Percentiles rank a stretch among this genome's conserved stretches.
phyloP scores from a whole-genome alignment of 2,113 vertebrate species.

The Malurus elegans region DNA sequence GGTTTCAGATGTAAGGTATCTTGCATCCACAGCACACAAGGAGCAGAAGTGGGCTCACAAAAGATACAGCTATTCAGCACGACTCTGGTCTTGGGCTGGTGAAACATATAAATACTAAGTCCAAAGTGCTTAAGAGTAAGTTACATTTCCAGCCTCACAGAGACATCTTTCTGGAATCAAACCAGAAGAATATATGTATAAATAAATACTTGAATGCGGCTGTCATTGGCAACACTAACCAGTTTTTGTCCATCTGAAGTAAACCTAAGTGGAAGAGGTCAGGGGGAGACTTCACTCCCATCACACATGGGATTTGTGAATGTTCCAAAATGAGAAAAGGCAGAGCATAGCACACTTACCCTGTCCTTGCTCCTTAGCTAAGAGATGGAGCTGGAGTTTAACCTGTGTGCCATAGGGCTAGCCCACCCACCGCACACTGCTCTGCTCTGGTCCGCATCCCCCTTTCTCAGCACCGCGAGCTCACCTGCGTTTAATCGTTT shows the following conservation, averaged over 20 bases:
- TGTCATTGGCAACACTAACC: not conserved
- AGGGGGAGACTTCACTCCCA: not conserved
- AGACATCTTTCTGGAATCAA: not conserved
- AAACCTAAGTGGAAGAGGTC: not conserved
- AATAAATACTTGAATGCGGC: not conserved
- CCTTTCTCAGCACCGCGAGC: not conserved
- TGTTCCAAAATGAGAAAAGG: not conserved
- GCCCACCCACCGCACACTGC: rapidly evolving
- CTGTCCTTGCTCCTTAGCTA: not conserved
- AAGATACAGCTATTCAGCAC: not conserved
- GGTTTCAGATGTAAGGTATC: not conserved
- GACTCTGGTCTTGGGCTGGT: not conserved
- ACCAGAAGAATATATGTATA: not conserved
- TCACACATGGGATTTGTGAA: not conserved
- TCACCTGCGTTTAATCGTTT: constrained; percentile 88
- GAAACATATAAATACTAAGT: not conserved
- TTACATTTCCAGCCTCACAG: not conserved
- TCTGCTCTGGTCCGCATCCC: rapidly evolving
- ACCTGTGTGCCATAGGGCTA: too few species aligned
- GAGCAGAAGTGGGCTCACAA: not conserved
- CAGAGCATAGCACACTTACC: not conserved
- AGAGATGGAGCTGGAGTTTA: not conserved
- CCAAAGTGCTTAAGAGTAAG: not conserved
- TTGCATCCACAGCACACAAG: not conserved
- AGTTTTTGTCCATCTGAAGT: not conserved